phyloP scores from a whole-genome alignment of 2,113 vertebrate species.

The Cariama cristata region DNA sequence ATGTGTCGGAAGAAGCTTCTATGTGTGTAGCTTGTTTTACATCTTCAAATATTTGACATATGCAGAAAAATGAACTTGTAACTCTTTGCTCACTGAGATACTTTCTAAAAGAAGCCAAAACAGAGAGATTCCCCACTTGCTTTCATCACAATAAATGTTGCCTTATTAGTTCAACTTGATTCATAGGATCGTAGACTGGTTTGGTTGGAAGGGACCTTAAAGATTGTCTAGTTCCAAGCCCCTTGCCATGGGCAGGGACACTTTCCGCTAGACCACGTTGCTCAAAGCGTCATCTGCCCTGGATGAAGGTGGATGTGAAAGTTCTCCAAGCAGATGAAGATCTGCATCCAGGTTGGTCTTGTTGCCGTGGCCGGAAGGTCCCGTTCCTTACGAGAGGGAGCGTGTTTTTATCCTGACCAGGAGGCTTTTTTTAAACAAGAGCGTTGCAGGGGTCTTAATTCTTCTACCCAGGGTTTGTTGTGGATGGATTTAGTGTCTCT shows the following conservation, averaged over 20 bases:
- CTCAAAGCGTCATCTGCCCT: too few relatives aligned
- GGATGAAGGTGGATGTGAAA: not conserved
- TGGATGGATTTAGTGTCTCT: not conserved
- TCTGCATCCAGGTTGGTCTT: not conserved
- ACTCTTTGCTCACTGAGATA: not conserved
- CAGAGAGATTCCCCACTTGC: not conserved
- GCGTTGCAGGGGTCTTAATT: not conserved
- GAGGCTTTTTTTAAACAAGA: not conserved
- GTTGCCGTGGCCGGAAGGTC: not conserved
- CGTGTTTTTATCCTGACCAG: fast-evolving
- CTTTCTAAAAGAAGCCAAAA: not conserved
- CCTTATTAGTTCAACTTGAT: not conserved
- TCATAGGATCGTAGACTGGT: too few relatives aligned
- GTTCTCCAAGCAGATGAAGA: not conserved
- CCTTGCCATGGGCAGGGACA: too few relatives aligned
- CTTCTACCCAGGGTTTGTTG: not conserved
- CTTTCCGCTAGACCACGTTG: too few relatives aligned
- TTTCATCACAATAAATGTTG: fast-evolving
- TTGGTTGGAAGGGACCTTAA: too few relatives aligned
- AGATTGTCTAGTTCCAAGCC: too few relatives aligned
- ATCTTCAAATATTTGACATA: not conserved
- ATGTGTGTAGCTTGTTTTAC: not conserved
- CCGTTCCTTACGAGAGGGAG: fast-evolving
- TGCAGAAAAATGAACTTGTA: not conserved
- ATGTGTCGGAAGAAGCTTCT: not conserved